Percentiles rank a stretch among this genome's conserved stretches.
phyloP scores from a whole-genome alignment of 2,888 invertebrate species.

The Drosophila sordidapex region DNA sequence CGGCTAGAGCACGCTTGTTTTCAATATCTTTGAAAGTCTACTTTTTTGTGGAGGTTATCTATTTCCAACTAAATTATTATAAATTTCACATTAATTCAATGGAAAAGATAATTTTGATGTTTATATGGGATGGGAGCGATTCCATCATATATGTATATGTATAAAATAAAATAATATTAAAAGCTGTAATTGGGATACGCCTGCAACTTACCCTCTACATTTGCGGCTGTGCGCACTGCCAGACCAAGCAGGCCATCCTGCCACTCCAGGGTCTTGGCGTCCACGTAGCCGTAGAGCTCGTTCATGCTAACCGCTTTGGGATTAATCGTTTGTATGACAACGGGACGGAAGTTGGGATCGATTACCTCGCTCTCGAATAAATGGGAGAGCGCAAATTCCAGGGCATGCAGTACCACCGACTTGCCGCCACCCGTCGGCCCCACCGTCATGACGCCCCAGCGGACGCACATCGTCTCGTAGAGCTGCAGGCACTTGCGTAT shows the following conservation, averaged over 20 bases:
- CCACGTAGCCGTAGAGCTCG: constrained; percentile 94
- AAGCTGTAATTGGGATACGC: neutral
- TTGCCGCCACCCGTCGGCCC: constrained; percentile 96
- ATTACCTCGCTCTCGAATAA: constrained; percentile 87
- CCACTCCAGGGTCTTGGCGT: constrained; percentile 94
- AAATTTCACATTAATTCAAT: neutral
- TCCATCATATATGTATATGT: neutral
- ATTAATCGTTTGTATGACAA: constrained; percentile 92
- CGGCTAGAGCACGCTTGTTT: neutral
- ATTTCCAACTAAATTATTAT: neutral
- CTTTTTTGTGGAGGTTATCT: neutral
- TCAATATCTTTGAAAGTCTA: neutral
- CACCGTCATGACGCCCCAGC: constrained; percentile 97
- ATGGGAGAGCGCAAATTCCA: constrained; percentile 89
- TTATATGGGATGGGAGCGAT: neutral
- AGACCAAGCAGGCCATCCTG: constrained; percentile 93
- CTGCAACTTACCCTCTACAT: constrained; percentile 73
- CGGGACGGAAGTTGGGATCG: constrained; percentile 89
- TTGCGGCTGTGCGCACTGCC: constrained; percentile 82
- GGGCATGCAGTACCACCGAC: constrained; percentile 90
- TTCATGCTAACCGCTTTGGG: constrained; percentile 95
- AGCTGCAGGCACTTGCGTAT: constrained; percentile 88
- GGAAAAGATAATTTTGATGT: neutral
- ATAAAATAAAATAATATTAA: constrained; percentile 12
- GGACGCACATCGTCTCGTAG: constrained; percentile 95